Evolutionary conservation across 1,140 invertebrate genomes (phyloP).

Genomic region (Sesamia nonagrioides): DNA sequence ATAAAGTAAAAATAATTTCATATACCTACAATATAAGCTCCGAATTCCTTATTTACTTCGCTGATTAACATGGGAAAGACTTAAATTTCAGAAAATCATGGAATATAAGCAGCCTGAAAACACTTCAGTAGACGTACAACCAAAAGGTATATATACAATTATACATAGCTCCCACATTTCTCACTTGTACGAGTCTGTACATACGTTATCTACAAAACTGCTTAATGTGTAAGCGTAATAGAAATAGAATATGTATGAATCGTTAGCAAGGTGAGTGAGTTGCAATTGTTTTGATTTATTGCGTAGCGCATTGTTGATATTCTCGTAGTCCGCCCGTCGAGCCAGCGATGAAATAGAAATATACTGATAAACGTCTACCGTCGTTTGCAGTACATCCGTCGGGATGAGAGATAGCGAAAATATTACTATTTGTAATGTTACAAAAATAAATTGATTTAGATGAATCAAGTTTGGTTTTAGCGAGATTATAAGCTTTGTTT

Average conservation of each 20-base stretch:
- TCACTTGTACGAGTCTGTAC: neutral
- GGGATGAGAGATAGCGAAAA: neutral
- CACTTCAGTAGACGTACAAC: neutral
- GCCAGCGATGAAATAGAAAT: slow-evolving; percentile 41
- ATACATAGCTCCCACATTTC: slow-evolving; percentile 7
- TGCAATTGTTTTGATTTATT: slow-evolving; percentile 44
- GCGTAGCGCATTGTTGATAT: slow-evolving; percentile 34
- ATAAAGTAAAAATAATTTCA: too few relatives aligned
- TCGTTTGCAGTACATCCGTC: slow-evolving; percentile 15
- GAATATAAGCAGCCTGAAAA: neutral
- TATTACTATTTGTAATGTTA: slow-evolving; percentile 17
- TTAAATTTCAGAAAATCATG: neutral
- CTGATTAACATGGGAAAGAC: neutral
- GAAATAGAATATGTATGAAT: slow-evolving; percentile 18
- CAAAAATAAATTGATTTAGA: slow-evolving; percentile 27
- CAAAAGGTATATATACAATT: too few relatives aligned
- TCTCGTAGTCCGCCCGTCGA: slow-evolving; percentile 14
- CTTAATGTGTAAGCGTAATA: slow-evolving; percentile 10
- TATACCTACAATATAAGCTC: neutral
- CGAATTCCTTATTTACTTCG: neutral
- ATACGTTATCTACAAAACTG: neutral
- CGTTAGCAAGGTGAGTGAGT: neutral
- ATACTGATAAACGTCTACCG: slow-evolving; percentile 21
- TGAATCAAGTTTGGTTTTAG: slow-evolving; percentile 20
- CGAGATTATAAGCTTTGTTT: too few relatives aligned